Base-by-base conservation (phyloP, 1,140 invertebrate genomes). In the Drosophila chauvacae region DNA sequence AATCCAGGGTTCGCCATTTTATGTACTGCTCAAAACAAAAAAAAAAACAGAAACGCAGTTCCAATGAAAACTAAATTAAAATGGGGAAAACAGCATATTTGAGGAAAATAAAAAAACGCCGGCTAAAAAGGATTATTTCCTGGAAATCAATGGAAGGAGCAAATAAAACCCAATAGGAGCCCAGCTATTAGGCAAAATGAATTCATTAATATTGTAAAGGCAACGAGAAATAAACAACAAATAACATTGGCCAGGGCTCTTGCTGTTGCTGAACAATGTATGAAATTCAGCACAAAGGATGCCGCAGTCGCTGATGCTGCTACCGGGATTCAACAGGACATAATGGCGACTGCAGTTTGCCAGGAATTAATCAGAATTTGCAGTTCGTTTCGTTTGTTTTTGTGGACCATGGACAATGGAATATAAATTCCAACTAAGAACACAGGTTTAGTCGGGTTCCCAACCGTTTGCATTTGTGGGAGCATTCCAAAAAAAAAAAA, bases 401-500 rank as follows among this genome's bases (percentile, higher is more conserved):
- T 37, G 18, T 20, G 9, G 20, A 18, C n/a, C 2, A 7, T 2
- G 13, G 57, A 62, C 57, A 63, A 44, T 23, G 42, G 28, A 23
- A 62, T 44, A 65, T 45, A 20, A 44, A 65, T 44, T 66, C 45
- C 60, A 65, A 30, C 50, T 39, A 51, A 51, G 18, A 35, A 41
- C 64, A 42, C 37, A 37, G 11, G 45, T 55, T 53, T 42, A 69
- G 41, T 35, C 23, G 28, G 28, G 33, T 72, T 58, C 37, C 44
- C 33, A 58, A 35, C 55, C 53, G 69, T 30, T 18, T 51, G 39
- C 56, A 51, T 44, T 44, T 44, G 18, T 14, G 35, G 30, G 47
- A 47, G 41, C 30, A 51, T 73, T 71, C 42, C 18, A 33, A 69
- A 68, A 42, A 23, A 42, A 23, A 69, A 68, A 42, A 23, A 33